Percentiles rank a stretch among this genome's conserved stretches.
These are phyloP conservation scores for Netelia melanura DNA, from an alignment of 2,888 invertebrate genomes.

Conservation along the genomic window DNA sequence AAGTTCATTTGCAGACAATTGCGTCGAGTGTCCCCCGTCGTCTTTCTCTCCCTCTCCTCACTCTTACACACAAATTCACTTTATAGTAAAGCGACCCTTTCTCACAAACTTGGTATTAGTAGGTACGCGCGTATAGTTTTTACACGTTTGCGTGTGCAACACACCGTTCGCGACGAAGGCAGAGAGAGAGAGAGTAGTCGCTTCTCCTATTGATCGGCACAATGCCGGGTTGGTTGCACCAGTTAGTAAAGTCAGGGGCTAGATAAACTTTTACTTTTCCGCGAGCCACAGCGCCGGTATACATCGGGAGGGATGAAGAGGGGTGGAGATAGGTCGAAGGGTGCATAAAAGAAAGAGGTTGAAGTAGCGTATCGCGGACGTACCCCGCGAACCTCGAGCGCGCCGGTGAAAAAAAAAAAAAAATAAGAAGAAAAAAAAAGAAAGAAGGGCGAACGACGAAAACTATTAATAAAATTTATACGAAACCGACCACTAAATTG, in stretches of 20 bases:
- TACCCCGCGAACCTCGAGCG: slow-evolving; percentile 15
- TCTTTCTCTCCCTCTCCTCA: slow-evolving; percentile 36
- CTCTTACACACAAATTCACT: slow-evolving; percentile 8
- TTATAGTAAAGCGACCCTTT: slow-evolving; percentile 2
- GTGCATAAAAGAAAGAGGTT: slow-evolving; percentile 41
- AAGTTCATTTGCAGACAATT: slow-evolving; percentile 67
- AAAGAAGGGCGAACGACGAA: not conserved
- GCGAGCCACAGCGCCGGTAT: slow-evolving; percentile 51
- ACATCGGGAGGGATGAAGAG: not conserved
- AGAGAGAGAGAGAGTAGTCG: slow-evolving; percentile 42
- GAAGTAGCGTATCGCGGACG: slow-evolving; percentile 19
- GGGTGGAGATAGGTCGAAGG: slow-evolving; percentile 35
- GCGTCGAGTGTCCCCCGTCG: slow-evolving; percentile 65
- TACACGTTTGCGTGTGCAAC: slow-evolving; percentile 67
- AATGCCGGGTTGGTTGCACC: slow-evolving; percentile 73
- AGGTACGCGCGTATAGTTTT: slow-evolving; percentile 57
- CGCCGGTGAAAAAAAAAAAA: slow-evolving; percentile 17
- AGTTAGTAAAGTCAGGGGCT: slow-evolving; percentile 73
- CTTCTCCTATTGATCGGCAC: slow-evolving; percentile 72
- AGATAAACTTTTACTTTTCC: slow-evolving; percentile 74
- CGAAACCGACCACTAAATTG: too few species aligned
- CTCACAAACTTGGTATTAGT: slow-evolving; percentile 59
- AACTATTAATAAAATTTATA: too few species aligned
- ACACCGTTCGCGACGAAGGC: slow-evolving; percentile 50
- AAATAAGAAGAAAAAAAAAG: slow-evolving; percentile 1